Conservation (phyloP, 1,140 invertebrate genomes). For the Drepana arcuata region DNA sequence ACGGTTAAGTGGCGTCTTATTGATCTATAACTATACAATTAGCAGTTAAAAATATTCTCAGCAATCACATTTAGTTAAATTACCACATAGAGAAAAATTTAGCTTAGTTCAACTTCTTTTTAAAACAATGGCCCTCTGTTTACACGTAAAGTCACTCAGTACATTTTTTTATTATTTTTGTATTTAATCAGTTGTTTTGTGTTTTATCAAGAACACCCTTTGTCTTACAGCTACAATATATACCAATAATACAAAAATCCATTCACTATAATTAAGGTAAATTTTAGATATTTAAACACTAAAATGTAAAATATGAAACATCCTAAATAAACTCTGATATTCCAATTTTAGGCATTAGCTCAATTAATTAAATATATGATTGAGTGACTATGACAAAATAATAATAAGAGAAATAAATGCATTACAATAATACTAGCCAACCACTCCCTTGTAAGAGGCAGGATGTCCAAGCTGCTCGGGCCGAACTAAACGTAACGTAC, state of each 20-base stretch:
- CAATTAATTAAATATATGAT: conserved; percentile 69
- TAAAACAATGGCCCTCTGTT: conserved; percentile 70
- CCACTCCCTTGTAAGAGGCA: conserved; percentile 54
- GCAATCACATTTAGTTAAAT: conserved; percentile 67
- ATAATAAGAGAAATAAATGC: conserved; percentile 69
- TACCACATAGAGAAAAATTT: conserved; percentile 68
- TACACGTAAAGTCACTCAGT: conserved; percentile 71
- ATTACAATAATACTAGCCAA: conserved; percentile 69
- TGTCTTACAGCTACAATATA: conserved; percentile 61
- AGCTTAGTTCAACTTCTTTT: conserved; percentile 67
- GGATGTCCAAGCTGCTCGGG: conserved; percentile 67
- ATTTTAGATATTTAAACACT: conserved; percentile 71
- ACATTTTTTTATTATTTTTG: conserved; percentile 61
- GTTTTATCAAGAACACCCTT: conserved; percentile 64
- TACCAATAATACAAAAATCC: conserved; percentile 71
- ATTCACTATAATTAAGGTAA: conserved; percentile 71
- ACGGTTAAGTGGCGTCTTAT: conserved; percentile 46
- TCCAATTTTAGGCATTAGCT: conserved; percentile 70
- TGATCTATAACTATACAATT: conserved; percentile 63
- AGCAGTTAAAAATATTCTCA: conserved; percentile 69
- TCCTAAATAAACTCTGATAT: conserved; percentile 72
- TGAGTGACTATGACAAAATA: conserved; percentile 67
- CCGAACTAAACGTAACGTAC: conserved; percentile 19
- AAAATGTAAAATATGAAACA: conserved; percentile 71
- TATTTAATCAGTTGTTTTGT: conserved; percentile 59